Conservation (phyloP, 2,888 invertebrate genomes). For the Maniola hyperantus region DNA sequence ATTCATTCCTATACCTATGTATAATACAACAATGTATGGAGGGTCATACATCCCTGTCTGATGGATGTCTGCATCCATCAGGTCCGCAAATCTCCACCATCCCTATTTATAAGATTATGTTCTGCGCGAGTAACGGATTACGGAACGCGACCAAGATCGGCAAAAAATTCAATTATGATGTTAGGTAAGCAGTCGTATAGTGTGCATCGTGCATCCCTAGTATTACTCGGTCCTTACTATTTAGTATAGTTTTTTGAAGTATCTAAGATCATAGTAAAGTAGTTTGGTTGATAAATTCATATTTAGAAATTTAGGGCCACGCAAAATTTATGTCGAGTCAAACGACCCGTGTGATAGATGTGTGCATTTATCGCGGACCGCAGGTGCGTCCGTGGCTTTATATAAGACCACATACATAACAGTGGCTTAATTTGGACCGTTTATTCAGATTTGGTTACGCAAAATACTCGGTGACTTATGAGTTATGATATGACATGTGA, state of each 20-base stretch:
- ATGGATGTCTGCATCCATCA: no score
- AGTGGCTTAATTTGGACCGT: slow-evolving; percentile 46
- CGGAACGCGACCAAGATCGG: no score
- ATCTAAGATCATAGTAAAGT: no score
- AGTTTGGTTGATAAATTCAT: not conserved
- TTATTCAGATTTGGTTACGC: not conserved
- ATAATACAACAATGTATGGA: no score
- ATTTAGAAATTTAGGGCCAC: not conserved
- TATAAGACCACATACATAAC: slow-evolving; percentile 45
- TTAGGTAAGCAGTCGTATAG: no score
- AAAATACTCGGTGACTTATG: not conserved
- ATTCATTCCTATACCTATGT: no score
- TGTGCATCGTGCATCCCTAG: no score
- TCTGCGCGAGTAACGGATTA: no score
- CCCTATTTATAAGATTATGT: no score
- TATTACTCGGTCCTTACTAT: not conserved
- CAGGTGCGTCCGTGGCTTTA: slow-evolving; percentile 50
- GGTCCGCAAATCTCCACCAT: no score
- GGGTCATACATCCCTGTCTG: no score
- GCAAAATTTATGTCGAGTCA: slow-evolving; percentile 11
- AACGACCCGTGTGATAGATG: slow-evolving; percentile 15
- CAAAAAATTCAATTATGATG: no score
- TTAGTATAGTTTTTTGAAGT: not conserved
- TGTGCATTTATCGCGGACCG: slow-evolving; percentile 42
- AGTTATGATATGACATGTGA: not conserved